Evolutionary conservation across 2,797 vertebrate genomes (phyloP), one percentile per base, ranked within the genome.

Genomic region (Amniataba percoides): DNA sequence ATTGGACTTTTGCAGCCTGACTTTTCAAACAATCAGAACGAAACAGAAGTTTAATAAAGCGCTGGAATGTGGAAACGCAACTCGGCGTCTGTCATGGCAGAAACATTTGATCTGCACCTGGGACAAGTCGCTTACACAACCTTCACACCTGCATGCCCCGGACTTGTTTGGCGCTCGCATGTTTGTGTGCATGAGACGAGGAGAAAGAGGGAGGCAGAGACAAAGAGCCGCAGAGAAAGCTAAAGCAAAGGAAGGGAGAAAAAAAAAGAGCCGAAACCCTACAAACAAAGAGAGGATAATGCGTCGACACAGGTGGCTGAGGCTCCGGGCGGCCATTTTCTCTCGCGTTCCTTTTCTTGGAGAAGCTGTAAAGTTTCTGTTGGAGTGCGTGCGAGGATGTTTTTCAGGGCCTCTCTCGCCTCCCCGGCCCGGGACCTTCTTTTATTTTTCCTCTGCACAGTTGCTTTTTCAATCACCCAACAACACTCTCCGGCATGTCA

Each of bases 41-140:
- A 77, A 83, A 69, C 77, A 39, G 69, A 82, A 77, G 70, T 65
- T 79, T 84, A 81, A 78, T 85, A 80, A 83, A 57, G 74, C 71
- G 51, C 14, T 45, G 87, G 92, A 92, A 93, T 91, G 91, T 88
- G 75, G 83, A 89, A 90, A 88, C 74, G 80, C 82, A 64, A 39
- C 58, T 68, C 81, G 31, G 67, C 6, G 7, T 83, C 78, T 82
- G 79, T 88, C 87, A 83, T 21, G 56, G 63, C 68, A 84, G 78
- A 86, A 88, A 79, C 84, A 88, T 81, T 87, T 75, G 73, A 82
- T 86, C 79, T 77, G 86, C 91, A 93, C 89, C 91, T 90, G 90
- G 85, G 74, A 72, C 51, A 83, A 67, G 77, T 65, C 59, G 76
- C 87, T 91, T 89, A 73, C 86, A 87, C 87, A 93, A 90, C 79